Evolutionary conservation across 2,797 vertebrate genomes (phyloP), one percentile per base, ranked within the genome.

Genomic region (Aphelocoma californica): DNA sequence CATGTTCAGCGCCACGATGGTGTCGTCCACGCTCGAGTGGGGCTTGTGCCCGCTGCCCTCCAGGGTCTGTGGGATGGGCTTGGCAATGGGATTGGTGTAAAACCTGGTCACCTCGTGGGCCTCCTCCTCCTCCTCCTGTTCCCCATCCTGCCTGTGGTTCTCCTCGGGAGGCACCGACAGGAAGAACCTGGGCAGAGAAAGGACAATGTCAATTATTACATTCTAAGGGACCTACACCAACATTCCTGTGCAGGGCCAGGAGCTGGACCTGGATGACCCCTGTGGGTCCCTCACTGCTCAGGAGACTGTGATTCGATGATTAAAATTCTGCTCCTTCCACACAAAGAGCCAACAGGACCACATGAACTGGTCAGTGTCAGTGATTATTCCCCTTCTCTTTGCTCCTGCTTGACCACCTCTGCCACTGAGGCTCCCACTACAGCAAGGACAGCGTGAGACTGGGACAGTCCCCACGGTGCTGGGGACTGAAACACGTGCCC

Each of bases 61-160:
- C 1, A 96, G 98, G 4, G 69, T 89, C 86, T 99, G 99, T 0
- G 99, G 98, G 82, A 99, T 97, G 9, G 98, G 99, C 97, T 99
- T 99, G 58, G 98, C 98, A 29, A 99, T 98, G 71, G 99, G 98
- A 53, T 99, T 99, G 15, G 98, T 98, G 85, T 99, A 99, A 86
- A 99, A 99, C 58, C 98, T 97, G 1, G 98, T 98, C 90, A 99
- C 98, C 79, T 99, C 98, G 0, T 98, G 98, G 25, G 98, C 98
- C 1, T 97, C 97, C 56, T 99, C 98, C 29, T 97, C 96, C 2
- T 99, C 98, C 1, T 95, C 75, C 4, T 91, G 88, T 79, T 98
- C 97, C 10, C 96, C 91, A 1, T 98, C 97, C 19, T 97, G 97
- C 17, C 97, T 54, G 90, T 97, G 96, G 89, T 98, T 98, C 36